Percentiles rank a stretch among this genome's conserved stretches.
Conservation (phyloP, 2,888 invertebrate species). For the Empis livida region DNA sequence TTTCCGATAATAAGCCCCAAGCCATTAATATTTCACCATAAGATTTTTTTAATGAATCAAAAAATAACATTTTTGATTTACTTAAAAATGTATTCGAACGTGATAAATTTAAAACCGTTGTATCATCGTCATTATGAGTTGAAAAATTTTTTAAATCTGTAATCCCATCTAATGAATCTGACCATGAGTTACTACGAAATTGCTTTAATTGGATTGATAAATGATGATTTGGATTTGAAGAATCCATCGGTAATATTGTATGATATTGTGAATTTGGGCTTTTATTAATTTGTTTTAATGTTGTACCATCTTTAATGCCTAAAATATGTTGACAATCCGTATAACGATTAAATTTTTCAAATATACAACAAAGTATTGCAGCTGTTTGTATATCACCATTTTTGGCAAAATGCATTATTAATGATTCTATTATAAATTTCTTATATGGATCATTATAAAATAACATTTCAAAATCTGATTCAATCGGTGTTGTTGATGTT, state of each 20-base stretch:
- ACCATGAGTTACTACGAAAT: conserved; percentile 75
- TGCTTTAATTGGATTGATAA: conserved; percentile 51
- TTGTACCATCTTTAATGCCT: not conserved
- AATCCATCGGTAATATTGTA: conserved; percentile 72
- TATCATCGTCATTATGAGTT: too few species aligned
- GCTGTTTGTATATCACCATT: conserved; percentile 84
- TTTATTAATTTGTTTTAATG: conserved; percentile 11
- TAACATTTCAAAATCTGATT: conserved; percentile 46
- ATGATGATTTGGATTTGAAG: conserved; percentile 49
- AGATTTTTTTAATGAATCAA: conserved; percentile 71
- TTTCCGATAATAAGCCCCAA: conserved; percentile 49
- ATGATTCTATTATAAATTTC: conserved; percentile 65
- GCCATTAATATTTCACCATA: conserved; percentile 83
- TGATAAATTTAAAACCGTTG: too few species aligned
- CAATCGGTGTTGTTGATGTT: conserved; percentile 37
- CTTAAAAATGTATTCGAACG: conserved; percentile 21
- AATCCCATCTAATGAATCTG: conserved; percentile 60
- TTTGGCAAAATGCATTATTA: conserved; percentile 70
- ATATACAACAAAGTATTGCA: conserved; percentile 83
- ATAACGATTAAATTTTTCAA: conserved; percentile 43
- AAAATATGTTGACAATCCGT: not conserved
- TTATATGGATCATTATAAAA: conserved; percentile 78
- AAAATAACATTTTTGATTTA: conserved; percentile 35
- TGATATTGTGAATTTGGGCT: conserved; percentile 66
- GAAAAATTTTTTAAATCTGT: not conserved